Percentiles rank a stretch among this genome's conserved stretches.
phyloP scores from a whole-genome alignment of 2,797 vertebrate species.

The Phyllotis vaccarum region DNA sequence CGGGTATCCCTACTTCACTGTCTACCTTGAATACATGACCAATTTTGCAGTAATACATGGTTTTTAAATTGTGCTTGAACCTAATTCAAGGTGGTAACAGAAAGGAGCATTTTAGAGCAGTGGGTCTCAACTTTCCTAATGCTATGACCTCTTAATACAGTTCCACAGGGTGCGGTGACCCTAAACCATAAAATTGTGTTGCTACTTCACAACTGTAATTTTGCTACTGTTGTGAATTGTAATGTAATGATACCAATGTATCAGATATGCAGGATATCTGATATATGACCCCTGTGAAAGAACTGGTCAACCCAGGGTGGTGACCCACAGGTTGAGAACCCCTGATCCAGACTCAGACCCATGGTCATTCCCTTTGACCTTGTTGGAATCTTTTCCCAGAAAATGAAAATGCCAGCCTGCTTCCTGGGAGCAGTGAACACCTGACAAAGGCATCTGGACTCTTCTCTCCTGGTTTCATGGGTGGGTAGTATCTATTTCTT shows the following conservation, averaged over 20 bases:
- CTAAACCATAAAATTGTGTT: not conserved
- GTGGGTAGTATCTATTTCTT: not conserved
- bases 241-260: too few relatives aligned
- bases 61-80: not conserved
- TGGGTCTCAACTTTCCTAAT: not conserved
- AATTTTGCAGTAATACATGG: not conserved
- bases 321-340: not conserved
- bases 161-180: not conserved
- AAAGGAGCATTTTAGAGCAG: not conserved
- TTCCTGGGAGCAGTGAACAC: not conserved
- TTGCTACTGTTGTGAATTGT: too few relatives aligned
- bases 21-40: not conserved
- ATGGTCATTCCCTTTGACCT: not conserved
- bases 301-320: not conserved
- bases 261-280: not conserved
- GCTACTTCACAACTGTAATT: not conserved
- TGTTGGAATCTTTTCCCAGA: not conserved
- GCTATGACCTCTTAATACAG: not conserved
- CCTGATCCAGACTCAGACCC: not conserved
- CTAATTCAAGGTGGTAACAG: not conserved
- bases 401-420: not conserved
- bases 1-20: not conserved
- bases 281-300: not conserved
- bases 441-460: rapidly evolving
- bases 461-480: not conserved